Conservation (phyloP, 2,797 vertebrate genomes). For the Notamacropus eugenii region DNA sequence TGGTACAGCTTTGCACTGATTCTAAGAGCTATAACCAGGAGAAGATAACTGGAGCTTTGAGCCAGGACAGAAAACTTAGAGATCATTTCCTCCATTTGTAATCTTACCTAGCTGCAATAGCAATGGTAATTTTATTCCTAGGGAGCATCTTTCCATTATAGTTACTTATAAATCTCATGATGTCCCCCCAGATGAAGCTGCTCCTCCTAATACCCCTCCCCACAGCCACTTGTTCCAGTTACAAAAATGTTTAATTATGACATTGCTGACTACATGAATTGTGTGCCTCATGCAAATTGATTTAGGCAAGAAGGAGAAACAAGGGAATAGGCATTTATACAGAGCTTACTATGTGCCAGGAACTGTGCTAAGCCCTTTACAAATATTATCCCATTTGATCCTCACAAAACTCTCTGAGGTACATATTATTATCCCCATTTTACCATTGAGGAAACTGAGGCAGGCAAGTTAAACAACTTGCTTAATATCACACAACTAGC, state of each 20-base stretch:
- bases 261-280: not conserved
- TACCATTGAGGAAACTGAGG: too few relatives aligned
- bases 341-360: too few relatives aligned
- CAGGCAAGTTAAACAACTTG: too few relatives aligned
- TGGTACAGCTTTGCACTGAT: not conserved
- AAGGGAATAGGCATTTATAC: not conserved
- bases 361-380: not conserved
- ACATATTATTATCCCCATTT: too few relatives aligned
- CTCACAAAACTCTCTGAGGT: not conserved
- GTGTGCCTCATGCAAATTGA: not conserved
- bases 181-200: not conserved
- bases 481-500: too few relatives aligned
- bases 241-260: not conserved
- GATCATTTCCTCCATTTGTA: not conserved
- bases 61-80: not conserved
- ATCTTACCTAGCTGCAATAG: not conserved
- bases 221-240: not conserved
- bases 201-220: not conserved
- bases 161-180: not conserved
- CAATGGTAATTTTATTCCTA: not conserved
- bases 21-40: not conserved
- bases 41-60: not conserved
- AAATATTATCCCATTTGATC: not conserved
- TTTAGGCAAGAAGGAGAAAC: not conserved
- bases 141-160: not conserved